These are phyloP conservation scores for Leucoraja ocellata DNA, from an alignment of 2,797 vertebrate genomes.

Conservation along the genomic window DNA sequence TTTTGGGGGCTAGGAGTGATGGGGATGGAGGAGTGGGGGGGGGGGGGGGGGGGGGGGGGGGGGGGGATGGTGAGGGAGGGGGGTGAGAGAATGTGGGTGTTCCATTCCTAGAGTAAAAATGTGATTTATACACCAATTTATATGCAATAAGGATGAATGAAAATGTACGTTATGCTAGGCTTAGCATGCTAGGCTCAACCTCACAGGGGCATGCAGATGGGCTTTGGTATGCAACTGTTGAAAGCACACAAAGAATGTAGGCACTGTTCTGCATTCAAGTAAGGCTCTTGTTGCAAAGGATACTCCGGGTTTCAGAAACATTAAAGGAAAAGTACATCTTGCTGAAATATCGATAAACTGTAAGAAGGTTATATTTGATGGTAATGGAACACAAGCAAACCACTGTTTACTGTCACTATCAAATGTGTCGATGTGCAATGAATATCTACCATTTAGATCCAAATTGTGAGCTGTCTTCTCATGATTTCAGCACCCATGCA, in stretches of 20 bases:
- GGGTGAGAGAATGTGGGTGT: background rate
- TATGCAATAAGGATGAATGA: slow-evolving; percentile 22
- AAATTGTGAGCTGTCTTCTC: no score
- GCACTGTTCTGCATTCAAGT: background rate
- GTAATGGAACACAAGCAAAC: no score
- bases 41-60: no score
- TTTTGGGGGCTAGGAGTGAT: background rate
- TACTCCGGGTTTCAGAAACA: slow-evolving; percentile 1
- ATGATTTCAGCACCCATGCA: no score
- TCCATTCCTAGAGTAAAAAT: background rate
- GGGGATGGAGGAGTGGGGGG: no score
- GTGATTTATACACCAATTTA: slow-evolving; percentile 13
- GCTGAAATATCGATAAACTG: background rate
- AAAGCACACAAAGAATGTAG: slow-evolving; percentile 9
- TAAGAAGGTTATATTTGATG: background rate
- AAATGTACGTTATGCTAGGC: slow-evolving; percentile 36
- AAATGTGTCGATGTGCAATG: no score
- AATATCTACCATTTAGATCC: no score
- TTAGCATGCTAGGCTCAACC: slow-evolving; percentile 7
- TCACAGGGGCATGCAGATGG: slow-evolving; percentile 4
- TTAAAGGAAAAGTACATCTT: background rate
- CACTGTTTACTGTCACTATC: no score
- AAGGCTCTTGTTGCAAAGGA: background rate
- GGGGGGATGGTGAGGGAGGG: no score
- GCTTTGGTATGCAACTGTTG: slow-evolving; percentile 17